Conservation (phyloP, 1,140 invertebrate species). For the Panagrolaimus sp. region DNA sequence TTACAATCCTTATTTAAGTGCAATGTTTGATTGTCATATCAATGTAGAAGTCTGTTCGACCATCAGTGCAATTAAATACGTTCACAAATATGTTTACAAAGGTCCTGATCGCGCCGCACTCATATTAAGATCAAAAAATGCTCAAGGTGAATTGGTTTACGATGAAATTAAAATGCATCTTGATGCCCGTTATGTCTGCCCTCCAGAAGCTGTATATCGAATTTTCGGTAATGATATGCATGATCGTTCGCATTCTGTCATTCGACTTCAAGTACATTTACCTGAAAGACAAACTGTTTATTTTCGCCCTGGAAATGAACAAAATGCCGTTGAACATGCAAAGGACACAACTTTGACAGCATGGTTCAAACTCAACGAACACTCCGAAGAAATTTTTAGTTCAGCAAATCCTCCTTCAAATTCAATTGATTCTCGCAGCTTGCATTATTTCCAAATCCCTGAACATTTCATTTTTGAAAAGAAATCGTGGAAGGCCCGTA, state of each 20-base stretch:
- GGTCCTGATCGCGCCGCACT: conserved; percentile 58
- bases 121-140: conserved; percentile 20
- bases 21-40: conserved; percentile 63
- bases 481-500: not conserved
- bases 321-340: not conserved
- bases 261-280: conserved; percentile 60
- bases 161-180: conserved; percentile 60
- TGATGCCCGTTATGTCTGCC: conserved; percentile 61
- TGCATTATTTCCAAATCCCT: conserved; percentile 52
- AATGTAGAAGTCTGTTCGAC: conserved; percentile 64
- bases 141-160: too few species aligned
- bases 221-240: conserved; percentile 60
- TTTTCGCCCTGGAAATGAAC: conserved; percentile 53
- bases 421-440: conserved; percentile 24
- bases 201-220: conserved; percentile 60
- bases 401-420: too few species aligned
- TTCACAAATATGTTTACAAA: conserved; percentile 60
- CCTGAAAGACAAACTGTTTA: conserved; percentile 60
- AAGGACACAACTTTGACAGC: conserved; percentile 53
- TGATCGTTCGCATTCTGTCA: conserved; percentile 56
- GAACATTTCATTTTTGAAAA: conserved; percentile 39
- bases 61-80: conserved; percentile 64
- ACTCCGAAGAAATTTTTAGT: conserved; percentile 29
- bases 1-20: conserved; percentile 64
- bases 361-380: conserved; percentile 53